A percentile compares a stretch with the other conserved stretches of the same genome.
Evolutionary conservation across 92 coral and sea anemone species (phyloP).

Genomic region (Phymanthus crucifer): DNA sequence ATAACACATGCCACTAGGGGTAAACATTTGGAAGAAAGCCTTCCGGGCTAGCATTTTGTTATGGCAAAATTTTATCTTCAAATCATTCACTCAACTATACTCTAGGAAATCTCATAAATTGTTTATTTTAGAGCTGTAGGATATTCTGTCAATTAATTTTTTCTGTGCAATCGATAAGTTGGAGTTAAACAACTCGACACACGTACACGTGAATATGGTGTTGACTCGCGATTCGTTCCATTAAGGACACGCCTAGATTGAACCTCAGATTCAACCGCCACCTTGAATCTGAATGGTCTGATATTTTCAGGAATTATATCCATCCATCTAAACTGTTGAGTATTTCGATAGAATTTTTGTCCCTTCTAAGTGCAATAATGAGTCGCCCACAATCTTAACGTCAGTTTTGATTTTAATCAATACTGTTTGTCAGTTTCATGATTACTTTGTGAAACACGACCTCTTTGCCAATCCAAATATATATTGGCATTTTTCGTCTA

Average conservation of each 20-base stretch:
- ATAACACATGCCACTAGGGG: conserved; percentile 3
- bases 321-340: neutral
- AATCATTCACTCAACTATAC: conserved; percentile 7
- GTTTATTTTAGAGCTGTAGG: conserved; percentile 25
- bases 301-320: neutral
- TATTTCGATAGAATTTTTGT: conserved; percentile 1
- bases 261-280: no score
- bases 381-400: conserved; percentile 9
- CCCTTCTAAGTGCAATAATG: conserved; percentile 3
- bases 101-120: conserved; percentile 13
- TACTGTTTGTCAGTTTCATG: conserved; percentile 3
- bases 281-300: neutral
- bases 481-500: neutral
- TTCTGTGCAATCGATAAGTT: conserved; percentile 4
- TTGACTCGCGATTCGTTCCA: neutral
- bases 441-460: conserved; percentile 20
- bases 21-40: conserved; percentile 13
- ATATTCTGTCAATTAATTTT: conserved; percentile 8
- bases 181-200: neutral
- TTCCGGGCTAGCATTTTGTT: conserved; percentile 15
- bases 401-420: conserved; percentile 18
- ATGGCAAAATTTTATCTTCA: neutral
- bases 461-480: conserved; percentile 9
- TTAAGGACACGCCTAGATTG: no score
- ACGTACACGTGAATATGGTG: neutral